Conservation (phyloP, 2,797 vertebrate genomes). For the Glossophaga mutica region DNA sequence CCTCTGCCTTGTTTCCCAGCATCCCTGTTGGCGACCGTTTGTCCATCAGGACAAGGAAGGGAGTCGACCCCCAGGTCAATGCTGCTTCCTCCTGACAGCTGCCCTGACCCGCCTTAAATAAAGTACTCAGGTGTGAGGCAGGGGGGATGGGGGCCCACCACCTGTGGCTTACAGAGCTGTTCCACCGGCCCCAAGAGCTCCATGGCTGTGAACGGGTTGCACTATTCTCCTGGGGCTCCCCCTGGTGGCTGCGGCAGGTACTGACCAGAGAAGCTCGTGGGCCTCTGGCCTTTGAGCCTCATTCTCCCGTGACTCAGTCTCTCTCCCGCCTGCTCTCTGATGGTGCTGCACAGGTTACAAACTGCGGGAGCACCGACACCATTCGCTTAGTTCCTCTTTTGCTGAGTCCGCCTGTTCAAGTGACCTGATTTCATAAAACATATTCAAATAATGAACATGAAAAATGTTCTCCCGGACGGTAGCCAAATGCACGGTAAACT, state of each 20-base stretch:
- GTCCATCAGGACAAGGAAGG: not conserved
- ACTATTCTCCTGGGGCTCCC: not conserved
- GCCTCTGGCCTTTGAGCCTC: not conserved
- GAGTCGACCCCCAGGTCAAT: not conserved
- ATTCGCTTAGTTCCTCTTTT: not conserved
- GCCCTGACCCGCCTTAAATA: not conserved
- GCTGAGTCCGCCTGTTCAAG: not conserved
- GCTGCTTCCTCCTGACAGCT: not conserved
- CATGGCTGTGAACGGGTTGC: not conserved
- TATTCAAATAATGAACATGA: not conserved
- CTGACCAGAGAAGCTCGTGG: not conserved
- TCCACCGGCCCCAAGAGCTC: fast-evolving
- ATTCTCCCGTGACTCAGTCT: not conserved
- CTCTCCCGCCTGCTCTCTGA: not conserved
- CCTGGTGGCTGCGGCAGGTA: not conserved
- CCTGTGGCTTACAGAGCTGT: not conserved
- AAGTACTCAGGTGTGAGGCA: not conserved
- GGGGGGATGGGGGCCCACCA: not conserved
- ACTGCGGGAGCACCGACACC: fast-evolving
- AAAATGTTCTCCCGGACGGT: not conserved
- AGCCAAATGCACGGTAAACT: not conserved
- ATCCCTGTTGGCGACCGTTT: not conserved
- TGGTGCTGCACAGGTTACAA: not conserved
- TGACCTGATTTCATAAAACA: not conserved
- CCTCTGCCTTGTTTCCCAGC: not conserved